Conservation (phyloP, 2,797 vertebrate species). For the Hippoglossus hippoglossus region DNA sequence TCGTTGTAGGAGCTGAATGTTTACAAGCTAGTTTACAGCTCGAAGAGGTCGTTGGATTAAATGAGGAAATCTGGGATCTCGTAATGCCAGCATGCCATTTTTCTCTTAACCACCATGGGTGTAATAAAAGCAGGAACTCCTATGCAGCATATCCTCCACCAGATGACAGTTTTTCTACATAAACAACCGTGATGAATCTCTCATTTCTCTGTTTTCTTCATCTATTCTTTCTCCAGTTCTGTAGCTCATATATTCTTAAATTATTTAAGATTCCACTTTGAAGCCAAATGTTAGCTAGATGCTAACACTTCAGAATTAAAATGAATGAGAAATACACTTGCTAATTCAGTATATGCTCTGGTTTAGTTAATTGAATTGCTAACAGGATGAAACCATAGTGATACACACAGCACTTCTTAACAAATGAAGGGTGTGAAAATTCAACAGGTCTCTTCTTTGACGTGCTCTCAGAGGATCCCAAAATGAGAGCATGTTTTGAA, state of each 20-base stretch:
- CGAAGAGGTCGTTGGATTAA: not conserved
- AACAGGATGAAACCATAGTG: constrained; percentile 19
- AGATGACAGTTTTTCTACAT: constrained; percentile 4
- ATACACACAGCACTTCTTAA: too few species aligned
- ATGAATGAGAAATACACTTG: too few species aligned
- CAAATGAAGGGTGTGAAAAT: too few species aligned
- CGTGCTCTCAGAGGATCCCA: too few species aligned
- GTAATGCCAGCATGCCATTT: not conserved
- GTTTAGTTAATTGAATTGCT: constrained; percentile 27
- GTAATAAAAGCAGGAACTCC: not conserved
- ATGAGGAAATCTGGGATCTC: not conserved
- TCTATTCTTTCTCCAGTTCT: not conserved
- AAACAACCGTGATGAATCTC: not conserved
- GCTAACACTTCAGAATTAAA: not conserved
- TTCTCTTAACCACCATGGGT: not conserved
- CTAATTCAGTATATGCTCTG: not conserved
- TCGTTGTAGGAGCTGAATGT: not conserved
- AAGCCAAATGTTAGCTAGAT: not conserved
- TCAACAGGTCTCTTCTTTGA: too few species aligned
- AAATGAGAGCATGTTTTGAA: too few species aligned
- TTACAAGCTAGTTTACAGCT: not conserved
- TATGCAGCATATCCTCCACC: not conserved
- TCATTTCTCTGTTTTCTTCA: constrained; percentile 1
- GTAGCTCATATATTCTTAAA: not conserved
- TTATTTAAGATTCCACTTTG: not conserved